Evolutionary conservation across 2,113 vertebrate species (phyloP).

Genomic region (Myocastor coypus): DNA sequence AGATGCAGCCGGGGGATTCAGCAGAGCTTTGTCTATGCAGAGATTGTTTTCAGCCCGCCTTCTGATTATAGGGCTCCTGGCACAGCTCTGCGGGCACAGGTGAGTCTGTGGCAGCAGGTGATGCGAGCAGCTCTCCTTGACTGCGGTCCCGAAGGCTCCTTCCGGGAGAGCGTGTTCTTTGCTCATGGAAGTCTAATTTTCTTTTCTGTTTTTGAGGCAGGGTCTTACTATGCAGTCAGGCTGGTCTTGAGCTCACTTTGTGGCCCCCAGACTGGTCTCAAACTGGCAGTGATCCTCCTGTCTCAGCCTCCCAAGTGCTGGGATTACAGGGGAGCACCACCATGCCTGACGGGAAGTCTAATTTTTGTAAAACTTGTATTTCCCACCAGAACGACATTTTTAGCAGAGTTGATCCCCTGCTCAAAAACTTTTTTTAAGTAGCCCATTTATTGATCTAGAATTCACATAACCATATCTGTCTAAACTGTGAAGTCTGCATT

Average conservation of each 20-base stretch:
- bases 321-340: too few relatives aligned
- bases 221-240: too few relatives aligned
- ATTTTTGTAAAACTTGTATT: not conserved
- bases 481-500: not conserved
- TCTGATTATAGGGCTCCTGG: not conserved
- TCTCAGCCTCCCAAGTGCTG: too few relatives aligned
- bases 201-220: too few relatives aligned
- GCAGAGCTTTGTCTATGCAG: not conserved
- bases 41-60: rapidly evolving
- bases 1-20: not conserved
- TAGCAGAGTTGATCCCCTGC: not conserved
- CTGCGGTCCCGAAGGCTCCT: not conserved
- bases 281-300: too few relatives aligned
- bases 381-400: not conserved
- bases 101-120: not conserved
- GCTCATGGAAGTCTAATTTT: constrained; percentile 13
- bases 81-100: too few relatives aligned
- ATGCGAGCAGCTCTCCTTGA: too few relatives aligned
- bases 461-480: not conserved
- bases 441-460: not conserved
- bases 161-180: not conserved
- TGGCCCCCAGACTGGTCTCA: too few relatives aligned
- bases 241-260: too few relatives aligned
- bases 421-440: not conserved
- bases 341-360: not conserved